Conservation (phyloP, 2,113 vertebrate species). For the Marmota flaviventris region DNA sequence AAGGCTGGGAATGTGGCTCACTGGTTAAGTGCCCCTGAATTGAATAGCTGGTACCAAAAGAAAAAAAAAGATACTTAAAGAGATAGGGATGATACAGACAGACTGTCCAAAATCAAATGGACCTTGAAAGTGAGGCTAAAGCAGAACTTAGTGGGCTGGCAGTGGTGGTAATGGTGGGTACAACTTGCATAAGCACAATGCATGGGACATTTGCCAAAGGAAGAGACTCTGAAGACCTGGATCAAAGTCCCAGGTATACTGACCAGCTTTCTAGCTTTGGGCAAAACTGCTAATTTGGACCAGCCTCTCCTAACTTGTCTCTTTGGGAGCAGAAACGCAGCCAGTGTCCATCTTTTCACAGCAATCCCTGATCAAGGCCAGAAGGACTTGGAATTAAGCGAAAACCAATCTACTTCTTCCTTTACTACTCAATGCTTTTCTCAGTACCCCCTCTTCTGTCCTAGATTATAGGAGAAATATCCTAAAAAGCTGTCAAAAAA, state of each 20-base stretch:
- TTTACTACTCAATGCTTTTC: background rate
- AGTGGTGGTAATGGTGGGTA: accelerated
- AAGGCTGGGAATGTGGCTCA: no score
- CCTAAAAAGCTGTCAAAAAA: background rate
- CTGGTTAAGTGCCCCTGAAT: no score
- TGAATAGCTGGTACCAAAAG: no score
- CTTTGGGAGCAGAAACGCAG: background rate
- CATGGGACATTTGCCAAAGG: background rate
- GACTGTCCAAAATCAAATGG: background rate
- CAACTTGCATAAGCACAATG: background rate
- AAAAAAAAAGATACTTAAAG: background rate
- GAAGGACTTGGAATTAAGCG: background rate
- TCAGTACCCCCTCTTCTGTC: background rate
- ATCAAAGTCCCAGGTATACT: background rate
- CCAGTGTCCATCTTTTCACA: background rate
- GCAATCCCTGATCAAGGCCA: background rate
- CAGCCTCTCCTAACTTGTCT: background rate
- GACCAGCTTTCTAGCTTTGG: background rate
- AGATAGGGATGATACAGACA: background rate
- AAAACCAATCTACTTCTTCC: background rate
- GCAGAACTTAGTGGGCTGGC: background rate
- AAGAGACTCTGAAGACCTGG: background rate
- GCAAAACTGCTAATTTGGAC: background rate
- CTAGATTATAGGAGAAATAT: background rate
- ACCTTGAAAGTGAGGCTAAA: background rate